Base-by-base conservation (phyloP, 1,140 invertebrate genomes). In the Proctacanthus coquilletti region DNA sequence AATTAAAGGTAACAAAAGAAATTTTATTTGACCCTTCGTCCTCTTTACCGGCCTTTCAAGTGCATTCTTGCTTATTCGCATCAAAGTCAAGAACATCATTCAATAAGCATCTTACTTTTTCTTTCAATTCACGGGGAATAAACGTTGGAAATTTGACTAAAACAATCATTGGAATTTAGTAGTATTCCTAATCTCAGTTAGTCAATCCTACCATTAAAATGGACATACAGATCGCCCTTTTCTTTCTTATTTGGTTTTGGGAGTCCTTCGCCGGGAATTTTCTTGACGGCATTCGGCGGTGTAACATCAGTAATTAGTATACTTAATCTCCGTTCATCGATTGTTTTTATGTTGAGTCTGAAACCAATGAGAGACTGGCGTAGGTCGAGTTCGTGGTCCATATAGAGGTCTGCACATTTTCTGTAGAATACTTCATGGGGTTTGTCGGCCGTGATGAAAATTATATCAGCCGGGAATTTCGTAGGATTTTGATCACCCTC, bases 371-470 rank as follows among this genome's bases (percentile, higher is more conserved):
- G 58, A 1, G 80, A 74, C 45, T 83, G 71, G 42, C 70, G 59
- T 30, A 84, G 48, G 30, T 66, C 65, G 13, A 84, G 66, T 9
- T 61, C 49, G 30, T 64, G 58, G 2, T 60, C 62, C 52, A 73
- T 74, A 13, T 76, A 51, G 14, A 86, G 64, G 63, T 94, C 74
- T 49, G 72, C 61, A 2, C 74, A 21, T 53, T 45, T 5, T 45
- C 46, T 29, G 55, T 78, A 32, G 52, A 84, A 94, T 3, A 63
- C 62, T 8, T 79, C 70, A 61, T 93, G 84, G 4, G 80, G 74
- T 46, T 76, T 75, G 51, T 92, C 84, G 56, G 81, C 75, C 4
- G 76, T 80, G 29, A 85, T 71, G 53, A 93, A 92, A 36, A 91
- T 72, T 21, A 94, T 75, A 57, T 94, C 87, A 18, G 77, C 72